Percentiles rank a stretch among this genome's conserved stretches.
Conservation (phyloP, 2,113 vertebrate species). For the Picathartes gymnocephalus region DNA sequence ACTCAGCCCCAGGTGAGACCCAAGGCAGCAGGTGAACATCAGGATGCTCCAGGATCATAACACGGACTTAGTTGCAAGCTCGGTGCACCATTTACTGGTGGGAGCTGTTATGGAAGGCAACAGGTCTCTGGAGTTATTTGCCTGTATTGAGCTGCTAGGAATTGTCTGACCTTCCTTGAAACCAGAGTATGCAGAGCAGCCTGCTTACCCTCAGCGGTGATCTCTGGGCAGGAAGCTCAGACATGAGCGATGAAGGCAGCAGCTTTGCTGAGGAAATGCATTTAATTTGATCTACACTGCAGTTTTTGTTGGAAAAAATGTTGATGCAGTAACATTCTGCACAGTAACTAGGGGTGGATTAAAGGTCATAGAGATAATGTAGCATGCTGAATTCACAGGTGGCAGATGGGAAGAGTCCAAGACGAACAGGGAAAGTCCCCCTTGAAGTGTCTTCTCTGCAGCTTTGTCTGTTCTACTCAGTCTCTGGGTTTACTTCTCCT, state of each 20-base stretch:
- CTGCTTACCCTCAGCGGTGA: not conserved
- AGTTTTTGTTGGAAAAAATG: slow-evolving; percentile 32
- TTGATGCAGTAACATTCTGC: slow-evolving; percentile 56
- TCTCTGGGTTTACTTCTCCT: not conserved
- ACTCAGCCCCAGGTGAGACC: not conserved
- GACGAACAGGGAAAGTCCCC: not conserved
- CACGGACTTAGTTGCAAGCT: not conserved
- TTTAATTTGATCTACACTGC: slow-evolving; percentile 36
- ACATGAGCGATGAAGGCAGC: not conserved
- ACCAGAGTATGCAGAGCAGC: not conserved
- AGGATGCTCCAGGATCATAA: not conserved
- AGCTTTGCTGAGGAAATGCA: slow-evolving; percentile 52
- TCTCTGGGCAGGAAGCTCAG: slow-evolving; percentile 23
- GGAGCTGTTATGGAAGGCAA: not conserved
- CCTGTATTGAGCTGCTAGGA: not conserved
- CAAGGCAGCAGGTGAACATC: not conserved
- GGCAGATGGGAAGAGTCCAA: not conserved
- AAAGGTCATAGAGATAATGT: slow-evolving; percentile 34
- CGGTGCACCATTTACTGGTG: not conserved
- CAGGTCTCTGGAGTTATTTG: not conserved
- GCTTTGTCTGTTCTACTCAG: not conserved
- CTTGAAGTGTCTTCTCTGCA: not conserved
- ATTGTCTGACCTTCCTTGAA: slow-evolving; percentile 23
- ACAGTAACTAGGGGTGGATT: slow-evolving; percentile 4
- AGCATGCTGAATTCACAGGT: not conserved